Conservation (phyloP, 2,113 vertebrate genomes). For the Misgurnus mizolepis region DNA sequence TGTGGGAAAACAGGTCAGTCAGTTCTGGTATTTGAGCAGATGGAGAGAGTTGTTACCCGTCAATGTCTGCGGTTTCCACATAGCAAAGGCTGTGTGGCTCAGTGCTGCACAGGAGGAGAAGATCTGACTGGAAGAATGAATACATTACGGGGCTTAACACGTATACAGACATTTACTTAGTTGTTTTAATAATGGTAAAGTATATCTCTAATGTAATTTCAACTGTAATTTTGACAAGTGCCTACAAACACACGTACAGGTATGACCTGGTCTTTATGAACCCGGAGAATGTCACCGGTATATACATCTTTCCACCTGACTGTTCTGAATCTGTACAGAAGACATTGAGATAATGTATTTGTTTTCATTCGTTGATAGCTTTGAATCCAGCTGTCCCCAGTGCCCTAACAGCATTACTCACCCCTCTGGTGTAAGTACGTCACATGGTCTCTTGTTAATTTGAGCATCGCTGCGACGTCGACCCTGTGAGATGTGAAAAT, state of each 20-base stretch:
- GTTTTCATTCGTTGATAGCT: neutral
- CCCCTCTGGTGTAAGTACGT: slow-evolving; percentile 82
- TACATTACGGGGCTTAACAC: neutral
- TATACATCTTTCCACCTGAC: slow-evolving; percentile 80
- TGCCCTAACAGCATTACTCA: slow-evolving; percentile 60
- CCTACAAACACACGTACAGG: slow-evolving; percentile 76
- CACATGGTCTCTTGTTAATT: slow-evolving; percentile 86
- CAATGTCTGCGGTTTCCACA: slow-evolving; percentile 90
- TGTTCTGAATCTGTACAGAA: slow-evolving; percentile 73
- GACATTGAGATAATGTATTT: neutral
- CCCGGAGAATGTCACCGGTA: slow-evolving; percentile 85
- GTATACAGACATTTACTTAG: neutral
- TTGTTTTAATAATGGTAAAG: too few relatives aligned
- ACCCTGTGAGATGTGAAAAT: slow-evolving; percentile 66
- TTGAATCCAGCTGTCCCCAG: neutral
- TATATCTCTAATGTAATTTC: too few relatives aligned
- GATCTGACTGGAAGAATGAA: slow-evolving; percentile 73
- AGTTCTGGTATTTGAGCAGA: neutral
- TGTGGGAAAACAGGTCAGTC: neutral
- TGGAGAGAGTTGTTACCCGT: slow-evolving; percentile 77
- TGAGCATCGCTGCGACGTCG: slow-evolving; percentile 81
- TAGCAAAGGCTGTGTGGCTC: slow-evolving; percentile 95
- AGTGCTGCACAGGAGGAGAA: slow-evolving; percentile 87
- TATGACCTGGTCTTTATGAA: slow-evolving; percentile 81
- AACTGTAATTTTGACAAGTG: too few relatives aligned